Percentiles rank a stretch among this genome's conserved stretches.
phyloP scores from a whole-genome alignment of 1,140 invertebrate genomes.

The Drosophila insularis region DNA sequence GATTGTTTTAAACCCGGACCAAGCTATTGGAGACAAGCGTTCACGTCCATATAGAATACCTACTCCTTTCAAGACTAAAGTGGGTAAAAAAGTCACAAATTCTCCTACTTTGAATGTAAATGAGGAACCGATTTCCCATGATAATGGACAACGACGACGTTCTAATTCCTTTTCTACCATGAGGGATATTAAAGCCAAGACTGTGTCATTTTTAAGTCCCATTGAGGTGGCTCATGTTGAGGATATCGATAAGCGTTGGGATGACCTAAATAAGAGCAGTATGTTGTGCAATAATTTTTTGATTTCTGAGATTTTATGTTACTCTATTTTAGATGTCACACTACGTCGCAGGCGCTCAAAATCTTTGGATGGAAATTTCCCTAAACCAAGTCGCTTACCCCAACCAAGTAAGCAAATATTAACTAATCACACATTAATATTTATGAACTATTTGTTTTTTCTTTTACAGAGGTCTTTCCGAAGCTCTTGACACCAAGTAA shows the following conservation, averaged over 20 bases:
- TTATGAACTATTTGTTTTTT: not conserved
- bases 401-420: slow-evolving; percentile 49
- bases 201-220: slow-evolving; percentile 63
- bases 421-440: too few species aligned
- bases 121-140: not conserved
- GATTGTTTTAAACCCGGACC: slow-evolving; percentile 24
- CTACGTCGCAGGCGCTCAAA: slow-evolving; percentile 62
- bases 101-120: not conserved
- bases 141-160: slow-evolving; percentile 25
- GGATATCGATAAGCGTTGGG: slow-evolving; percentile 53
- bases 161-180: slow-evolving; percentile 50
- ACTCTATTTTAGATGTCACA: slow-evolving; percentile 53
- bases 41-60: slow-evolving; percentile 41
- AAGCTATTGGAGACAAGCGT: not conserved
- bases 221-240: slow-evolving; percentile 37
- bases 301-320: not conserved
- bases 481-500: slow-evolving; percentile 38
- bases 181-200: slow-evolving; percentile 23
- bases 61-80: slow-evolving; percentile 39
- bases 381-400: slow-evolving; percentile 35
- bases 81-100: slow-evolving; percentile 13
- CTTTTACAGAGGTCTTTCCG: slow-evolving; percentile 17
- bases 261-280: slow-evolving; percentile 26
- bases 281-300: slow-evolving; percentile 16
- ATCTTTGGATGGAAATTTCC: slow-evolving; percentile 51